These are phyloP conservation scores for Sitta europaea DNA, from an alignment of 2,113 vertebrate species.

Conservation along the genomic window DNA sequence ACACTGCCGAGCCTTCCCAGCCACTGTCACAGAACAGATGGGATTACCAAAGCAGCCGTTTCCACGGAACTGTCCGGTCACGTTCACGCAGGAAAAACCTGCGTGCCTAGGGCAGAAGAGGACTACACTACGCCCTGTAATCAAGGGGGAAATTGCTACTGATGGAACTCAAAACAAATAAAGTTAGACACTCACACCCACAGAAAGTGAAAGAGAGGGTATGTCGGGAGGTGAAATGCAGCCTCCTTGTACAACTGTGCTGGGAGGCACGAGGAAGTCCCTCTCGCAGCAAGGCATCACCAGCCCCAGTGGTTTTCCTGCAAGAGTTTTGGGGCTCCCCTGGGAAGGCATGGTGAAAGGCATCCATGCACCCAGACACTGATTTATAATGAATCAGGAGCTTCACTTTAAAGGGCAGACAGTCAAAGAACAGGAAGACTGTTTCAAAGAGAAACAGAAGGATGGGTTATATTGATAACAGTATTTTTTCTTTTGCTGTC, in stretches of 20 bases:
- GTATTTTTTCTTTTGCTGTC: not conserved
- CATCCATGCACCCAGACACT: not conserved
- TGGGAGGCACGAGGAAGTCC: accelerated
- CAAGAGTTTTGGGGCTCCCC: not conserved
- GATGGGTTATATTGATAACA: not conserved
- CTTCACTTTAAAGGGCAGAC: not conserved
- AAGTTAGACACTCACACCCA: accelerated
- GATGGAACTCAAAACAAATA: not conserved
- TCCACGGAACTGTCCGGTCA: not conserved
- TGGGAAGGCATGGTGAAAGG: accelerated
- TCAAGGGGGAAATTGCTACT: not conserved
- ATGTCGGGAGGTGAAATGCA: accelerated
- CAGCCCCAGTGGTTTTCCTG: not conserved
- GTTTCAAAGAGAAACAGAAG: not conserved
- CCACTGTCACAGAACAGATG: not conserved
- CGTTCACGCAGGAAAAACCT: not conserved
- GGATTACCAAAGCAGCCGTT: not conserved
- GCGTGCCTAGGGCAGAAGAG: accelerated
- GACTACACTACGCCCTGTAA: not conserved
- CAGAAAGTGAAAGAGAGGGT: not conserved
- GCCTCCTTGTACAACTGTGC: accelerated
- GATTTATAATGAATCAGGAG: not conserved
- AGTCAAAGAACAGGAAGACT: not conserved
- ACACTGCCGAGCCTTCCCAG: not conserved
- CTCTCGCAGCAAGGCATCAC: accelerated